Percentiles rank a stretch among this genome's conserved stretches.
These are phyloP conservation scores for Petrolisthes manimaculis DNA, from an alignment of 2,888 invertebrate genomes.

Conservation along the genomic window DNA sequence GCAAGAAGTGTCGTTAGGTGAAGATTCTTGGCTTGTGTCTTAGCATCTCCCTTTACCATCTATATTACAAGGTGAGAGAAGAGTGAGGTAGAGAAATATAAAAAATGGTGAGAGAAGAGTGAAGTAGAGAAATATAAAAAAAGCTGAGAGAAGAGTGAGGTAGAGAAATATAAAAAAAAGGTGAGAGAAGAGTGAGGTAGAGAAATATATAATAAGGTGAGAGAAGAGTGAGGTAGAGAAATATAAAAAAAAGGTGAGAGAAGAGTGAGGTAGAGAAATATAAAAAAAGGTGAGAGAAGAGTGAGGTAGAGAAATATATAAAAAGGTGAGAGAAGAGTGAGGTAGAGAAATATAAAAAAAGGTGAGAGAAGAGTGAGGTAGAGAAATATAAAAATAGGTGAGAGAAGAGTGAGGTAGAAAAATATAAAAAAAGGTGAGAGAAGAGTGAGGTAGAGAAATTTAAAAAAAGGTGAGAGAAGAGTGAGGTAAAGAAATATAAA, in stretches of 20 bases:
- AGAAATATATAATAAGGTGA: neutral
- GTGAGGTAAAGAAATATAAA: neutral
- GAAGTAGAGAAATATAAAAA: too few species aligned
- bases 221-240: constrained; percentile 6
- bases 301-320: neutral
- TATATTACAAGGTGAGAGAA: neutral
- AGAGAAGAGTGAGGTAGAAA: neutral
- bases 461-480: too few species aligned
- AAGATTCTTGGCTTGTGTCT: too few species aligned
- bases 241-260: neutral
- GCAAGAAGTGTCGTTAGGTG: too few species aligned
- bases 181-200: neutral
- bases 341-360: neutral
- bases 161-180: neutral
- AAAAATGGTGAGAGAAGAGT: neutral
- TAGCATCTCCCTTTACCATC: too few species aligned
- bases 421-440: too few species aligned
- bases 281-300: neutral
- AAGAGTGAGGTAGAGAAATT: too few species aligned
- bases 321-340: neutral
- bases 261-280: neutral
- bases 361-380: neutral
- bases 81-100: neutral
- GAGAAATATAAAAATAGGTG: neutral
- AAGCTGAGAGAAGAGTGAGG: constrained; percentile 1